A percentile compares a stretch with the other conserved stretches of the same genome.
These are phyloP conservation scores for Engraulis encrasicolus DNA, from an alignment of 2,113 vertebrate genomes.

Conservation along the genomic window DNA sequence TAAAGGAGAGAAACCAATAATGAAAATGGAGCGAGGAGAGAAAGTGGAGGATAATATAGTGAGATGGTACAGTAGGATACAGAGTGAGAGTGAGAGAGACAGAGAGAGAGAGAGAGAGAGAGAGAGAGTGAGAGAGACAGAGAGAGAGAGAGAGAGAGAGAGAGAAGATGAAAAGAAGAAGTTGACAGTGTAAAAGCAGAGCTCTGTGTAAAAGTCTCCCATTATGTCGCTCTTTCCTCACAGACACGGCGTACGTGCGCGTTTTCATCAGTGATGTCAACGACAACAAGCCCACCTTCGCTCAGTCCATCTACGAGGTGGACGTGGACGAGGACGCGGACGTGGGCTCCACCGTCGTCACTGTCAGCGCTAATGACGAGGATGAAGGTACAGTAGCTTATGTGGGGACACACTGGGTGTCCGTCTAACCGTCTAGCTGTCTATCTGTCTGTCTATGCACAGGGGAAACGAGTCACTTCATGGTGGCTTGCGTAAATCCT, in stretches of 20 bases:
- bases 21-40: constrained; percentile 6
- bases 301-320: constrained; percentile 78
- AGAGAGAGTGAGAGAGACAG: not conserved
- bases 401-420: no score
- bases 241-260: constrained; percentile 84
- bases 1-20: not conserved
- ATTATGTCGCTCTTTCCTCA: constrained; percentile 47
- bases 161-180: constrained; percentile 20
- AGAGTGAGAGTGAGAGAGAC: not conserved
- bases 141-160: constrained; percentile 53
- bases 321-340: constrained; percentile 85
- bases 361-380: constrained; percentile 83
- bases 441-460: no score
- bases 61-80: no score
- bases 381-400: constrained; percentile 93
- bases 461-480: no score
- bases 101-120: not conserved
- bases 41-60: not conserved
- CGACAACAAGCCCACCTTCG: constrained; percentile 87
- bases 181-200: constrained; percentile 74
- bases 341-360: constrained; percentile 79
- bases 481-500: no score
- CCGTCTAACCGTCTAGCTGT: not conserved
- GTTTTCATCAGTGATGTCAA: constrained; percentile 87
- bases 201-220: constrained; percentile 49